Evolutionary conservation across 2,888 invertebrate species (phyloP).

Genomic region (Aleiodes testaceus): DNA sequence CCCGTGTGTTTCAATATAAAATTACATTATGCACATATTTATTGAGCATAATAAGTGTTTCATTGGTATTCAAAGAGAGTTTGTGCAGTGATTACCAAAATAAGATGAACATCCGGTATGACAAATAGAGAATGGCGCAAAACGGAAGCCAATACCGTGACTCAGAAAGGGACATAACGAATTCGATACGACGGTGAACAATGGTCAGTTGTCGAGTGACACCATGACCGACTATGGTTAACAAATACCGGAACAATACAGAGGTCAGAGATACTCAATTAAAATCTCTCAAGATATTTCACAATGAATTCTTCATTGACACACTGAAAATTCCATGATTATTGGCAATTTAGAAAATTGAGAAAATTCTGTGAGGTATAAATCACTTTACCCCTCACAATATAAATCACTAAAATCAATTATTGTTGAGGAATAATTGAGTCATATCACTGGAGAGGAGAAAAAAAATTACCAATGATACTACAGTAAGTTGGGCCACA

Average conservation of each 20-base stretch:
- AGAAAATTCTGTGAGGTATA: neutral
- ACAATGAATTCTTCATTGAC: neutral
- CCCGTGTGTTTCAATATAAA: too few species aligned
- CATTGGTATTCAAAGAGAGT: slow-evolving; percentile 15
- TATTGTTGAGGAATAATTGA: slow-evolving; percentile 11
- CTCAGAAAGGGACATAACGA: slow-evolving; percentile 59
- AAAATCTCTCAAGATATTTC: neutral
- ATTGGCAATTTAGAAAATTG: neutral
- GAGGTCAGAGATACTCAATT: slow-evolving; percentile 10
- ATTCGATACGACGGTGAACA: slow-evolving; percentile 62
- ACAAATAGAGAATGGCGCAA: slow-evolving; percentile 32
- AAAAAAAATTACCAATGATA: slow-evolving; percentile 56
- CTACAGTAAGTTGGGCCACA: slow-evolving; percentile 46
- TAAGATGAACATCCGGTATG: slow-evolving; percentile 25
- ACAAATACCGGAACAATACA: slow-evolving; percentile 59
- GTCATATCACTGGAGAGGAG: neutral
- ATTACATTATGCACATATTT: too few species aligned
- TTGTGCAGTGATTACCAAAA: slow-evolving; percentile 18
- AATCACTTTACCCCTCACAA: neutral
- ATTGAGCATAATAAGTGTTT: slow-evolving; percentile 37
- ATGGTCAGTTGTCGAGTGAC: slow-evolving; percentile 56
- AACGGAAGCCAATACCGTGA: slow-evolving; percentile 66
- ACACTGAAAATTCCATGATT: neutral
- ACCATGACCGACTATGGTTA: slow-evolving; percentile 64
- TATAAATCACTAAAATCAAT: slow-evolving; percentile 13